Evolutionary conservation across 2,797 vertebrate genomes (phyloP), one percentile per base, ranked within the genome.

Genomic region (Helarctos malayanus): DNA sequence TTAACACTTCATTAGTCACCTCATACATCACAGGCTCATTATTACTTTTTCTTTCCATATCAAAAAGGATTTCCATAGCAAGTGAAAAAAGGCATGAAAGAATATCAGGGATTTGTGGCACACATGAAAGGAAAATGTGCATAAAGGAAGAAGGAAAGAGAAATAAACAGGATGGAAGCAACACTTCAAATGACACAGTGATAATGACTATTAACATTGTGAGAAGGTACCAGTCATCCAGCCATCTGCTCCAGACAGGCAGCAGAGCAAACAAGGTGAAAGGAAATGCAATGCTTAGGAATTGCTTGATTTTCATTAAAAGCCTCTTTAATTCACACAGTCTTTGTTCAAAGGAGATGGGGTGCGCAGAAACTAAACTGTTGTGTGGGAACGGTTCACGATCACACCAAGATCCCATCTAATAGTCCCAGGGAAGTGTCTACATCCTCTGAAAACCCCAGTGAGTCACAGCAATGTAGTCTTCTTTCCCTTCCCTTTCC

Each of bases 201-300:
- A 97, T 98, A 98, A 98, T 97, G 97, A 98, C 86, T 96, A 96
- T 78, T 97, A 97, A 95, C 85, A 68, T 41, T 89, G 90, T 90
- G 95, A 97, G 96, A 98, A 95, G 76, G 86, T 91, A 97, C 69
- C 94, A 98, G 95, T 96, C 95, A 97, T 91, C 13, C 69, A 95
- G 79, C 94, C 98, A 98, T 98, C 98, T 98, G 98, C 94, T 98
- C n/a, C 59, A 98, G 92, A 92, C 57, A 97, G 92, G 76, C 94
- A 97, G 97, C 97, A 85, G 73, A 97, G 85, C 90, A 98, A 98
- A 97, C 89, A 97, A 98, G 96, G 97, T 98, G 98, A 98, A 97
- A 98, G 68, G 27, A 89, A 97, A 93, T 12, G 95, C 79, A 98
- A 96, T 80, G 88, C 54, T 96, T 91, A 1, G 13, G 80, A 98